Evolutionary conservation across 2,888 invertebrate genomes (phyloP).

Genomic region (Catocala sponsa): DNA sequence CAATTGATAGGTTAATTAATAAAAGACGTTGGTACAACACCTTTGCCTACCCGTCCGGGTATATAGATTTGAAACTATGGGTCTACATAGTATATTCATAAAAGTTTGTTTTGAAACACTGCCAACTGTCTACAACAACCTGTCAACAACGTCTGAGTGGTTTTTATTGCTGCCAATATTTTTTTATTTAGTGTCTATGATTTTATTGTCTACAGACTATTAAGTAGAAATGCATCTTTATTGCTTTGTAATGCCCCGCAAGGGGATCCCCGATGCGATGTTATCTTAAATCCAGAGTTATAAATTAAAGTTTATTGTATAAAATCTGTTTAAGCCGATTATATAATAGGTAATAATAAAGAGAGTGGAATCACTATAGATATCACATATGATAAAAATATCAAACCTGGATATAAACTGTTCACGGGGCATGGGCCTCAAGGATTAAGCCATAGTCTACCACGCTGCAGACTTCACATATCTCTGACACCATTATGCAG

Average conservation of each 20-base stretch:
- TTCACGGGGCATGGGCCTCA: too few relatives aligned
- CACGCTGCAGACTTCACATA: too few relatives aligned
- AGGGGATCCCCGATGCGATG: conserved; percentile 9
- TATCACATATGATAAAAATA: too few relatives aligned
- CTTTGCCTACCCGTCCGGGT: too few relatives aligned
- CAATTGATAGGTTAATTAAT: too few relatives aligned
- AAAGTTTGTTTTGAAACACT: conserved; percentile 16
- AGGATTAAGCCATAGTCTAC: too few relatives aligned
- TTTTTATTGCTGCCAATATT: conserved; percentile 28
- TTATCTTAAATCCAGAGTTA: conserved; percentile 7
- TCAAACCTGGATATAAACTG: too few relatives aligned
- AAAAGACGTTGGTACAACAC: too few relatives aligned
- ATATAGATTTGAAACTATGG: too few relatives aligned
- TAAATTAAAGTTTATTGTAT: background rate
- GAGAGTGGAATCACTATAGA: too few relatives aligned
- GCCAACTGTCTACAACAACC: conserved; percentile 25
- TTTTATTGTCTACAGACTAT: background rate
- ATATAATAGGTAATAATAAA: background rate
- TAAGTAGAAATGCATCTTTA: background rate
- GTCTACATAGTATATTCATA: too few relatives aligned
- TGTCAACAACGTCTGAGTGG: conserved; percentile 18
- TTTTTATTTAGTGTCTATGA: conserved; percentile 23
- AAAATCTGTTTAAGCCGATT: background rate
- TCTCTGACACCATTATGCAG: too few relatives aligned
- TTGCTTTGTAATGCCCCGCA: background rate